Conservation (phyloP, 2,888 invertebrate genomes). For the Gymnosoma rotundatum region DNA sequence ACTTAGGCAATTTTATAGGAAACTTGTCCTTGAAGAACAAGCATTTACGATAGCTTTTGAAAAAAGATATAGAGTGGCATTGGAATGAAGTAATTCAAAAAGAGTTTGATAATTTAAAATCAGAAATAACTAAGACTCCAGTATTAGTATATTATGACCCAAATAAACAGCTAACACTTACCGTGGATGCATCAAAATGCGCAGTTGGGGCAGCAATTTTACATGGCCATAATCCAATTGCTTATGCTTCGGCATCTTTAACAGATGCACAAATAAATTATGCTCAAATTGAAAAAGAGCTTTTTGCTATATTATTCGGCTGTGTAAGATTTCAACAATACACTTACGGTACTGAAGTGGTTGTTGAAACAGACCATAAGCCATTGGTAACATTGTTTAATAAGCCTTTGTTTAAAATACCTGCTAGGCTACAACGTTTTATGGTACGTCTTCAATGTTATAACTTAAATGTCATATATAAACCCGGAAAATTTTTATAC, state of each 20-base stretch:
- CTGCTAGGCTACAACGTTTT: no score
- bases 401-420: no score
- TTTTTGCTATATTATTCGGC: slow-evolving; percentile 65
- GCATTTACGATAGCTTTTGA: slow-evolving; percentile 55
- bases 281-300: slow-evolving; percentile 57
- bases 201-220: slow-evolving; percentile 55
- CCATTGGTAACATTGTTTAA: background rate
- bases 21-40: slow-evolving; percentile 58
- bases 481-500: slow-evolving; percentile 15
- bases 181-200: slow-evolving; percentile 54
- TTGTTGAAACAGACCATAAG: slow-evolving; percentile 6
- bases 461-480: slow-evolving; percentile 14
- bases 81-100: background rate
- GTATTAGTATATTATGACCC: slow-evolving; percentile 53
- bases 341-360: slow-evolving; percentile 49
- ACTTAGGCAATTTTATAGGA: slow-evolving; percentile 20
- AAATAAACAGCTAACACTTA: slow-evolving; percentile 41
- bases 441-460: background rate
- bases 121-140: slow-evolving; percentile 36
- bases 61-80: slow-evolving; percentile 24
- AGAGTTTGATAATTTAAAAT: slow-evolving; percentile 31
- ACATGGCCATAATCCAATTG: slow-evolving; percentile 10
- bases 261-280: no score
- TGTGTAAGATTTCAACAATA: slow-evolving; percentile 19
- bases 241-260: no score